A percentile compares a stretch with the other conserved stretches of the same genome.
Evolutionary conservation across 2,797 vertebrate species (phyloP).

Genomic region (Myotis pilosus): DNA sequence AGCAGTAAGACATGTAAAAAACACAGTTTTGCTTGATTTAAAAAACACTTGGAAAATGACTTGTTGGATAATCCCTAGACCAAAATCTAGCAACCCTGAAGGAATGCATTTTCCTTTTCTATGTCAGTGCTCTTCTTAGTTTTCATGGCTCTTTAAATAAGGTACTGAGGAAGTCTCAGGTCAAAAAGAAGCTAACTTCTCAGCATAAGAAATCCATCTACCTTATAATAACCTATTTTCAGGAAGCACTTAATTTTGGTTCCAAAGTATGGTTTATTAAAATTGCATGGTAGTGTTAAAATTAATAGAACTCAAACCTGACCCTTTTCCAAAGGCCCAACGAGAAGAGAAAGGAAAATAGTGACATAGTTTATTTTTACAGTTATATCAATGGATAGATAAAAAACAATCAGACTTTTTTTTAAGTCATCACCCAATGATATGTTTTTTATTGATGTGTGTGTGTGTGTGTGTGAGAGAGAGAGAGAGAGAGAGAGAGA

Average conservation of each 20-base stretch:
- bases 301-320: background rate
- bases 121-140: background rate
- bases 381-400: background rate
- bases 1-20: constrained; percentile 63
- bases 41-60: constrained; percentile 68
- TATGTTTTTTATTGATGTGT: too few species aligned
- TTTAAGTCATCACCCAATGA: too few species aligned
- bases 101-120: background rate
- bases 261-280: constrained; percentile 43
- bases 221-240: constrained; percentile 37
- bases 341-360: background rate
- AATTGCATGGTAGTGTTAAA: constrained; percentile 40
- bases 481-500: too few species aligned
- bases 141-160: constrained; percentile 47
- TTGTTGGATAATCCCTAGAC: constrained; percentile 51
- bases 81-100: constrained; percentile 20
- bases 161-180: constrained; percentile 13
- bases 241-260: constrained; percentile 44
- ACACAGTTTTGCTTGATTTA: constrained; percentile 70
- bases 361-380: background rate
- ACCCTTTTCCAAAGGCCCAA: background rate
- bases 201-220: background rate
- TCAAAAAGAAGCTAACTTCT: constrained; percentile 39
- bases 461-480: too few species aligned
- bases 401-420: background rate